Conservation (phyloP, 92 coral and sea anemone species). For the Isaurus tuberculatus region DNA sequence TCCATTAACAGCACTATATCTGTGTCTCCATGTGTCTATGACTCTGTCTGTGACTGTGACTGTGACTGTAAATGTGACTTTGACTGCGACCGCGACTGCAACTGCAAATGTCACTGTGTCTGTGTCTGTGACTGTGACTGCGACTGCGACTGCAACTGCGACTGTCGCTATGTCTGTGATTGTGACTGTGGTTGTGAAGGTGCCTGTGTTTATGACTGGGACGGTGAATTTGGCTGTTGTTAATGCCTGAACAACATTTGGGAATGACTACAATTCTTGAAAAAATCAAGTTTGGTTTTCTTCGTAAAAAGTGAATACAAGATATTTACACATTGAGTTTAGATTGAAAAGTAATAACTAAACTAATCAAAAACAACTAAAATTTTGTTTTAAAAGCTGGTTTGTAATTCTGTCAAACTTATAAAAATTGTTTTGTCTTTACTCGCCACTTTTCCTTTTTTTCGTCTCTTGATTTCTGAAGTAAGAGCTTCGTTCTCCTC, state of each 20-base stretch:
- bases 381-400: background rate
- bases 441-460: background rate
- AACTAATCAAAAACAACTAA: too few species aligned
- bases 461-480: background rate
- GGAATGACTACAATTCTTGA: background rate
- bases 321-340: too few species aligned
- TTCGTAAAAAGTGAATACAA: too few species aligned
- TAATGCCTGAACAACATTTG: background rate
- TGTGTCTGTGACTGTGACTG: background rate
- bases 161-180: too few species aligned
- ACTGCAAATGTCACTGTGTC: background rate
- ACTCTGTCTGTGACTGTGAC: too few species aligned
- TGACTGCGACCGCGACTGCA: too few species aligned
- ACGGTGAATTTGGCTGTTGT: background rate
- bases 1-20: too few species aligned
- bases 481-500: slow-evolving; percentile 1
- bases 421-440: background rate
- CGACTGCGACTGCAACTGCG: too few species aligned
- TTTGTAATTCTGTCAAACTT: background rate
- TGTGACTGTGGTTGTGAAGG: background rate
- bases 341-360: too few species aligned
- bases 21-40: too few species aligned
- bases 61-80: too few species aligned
- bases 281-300: background rate
- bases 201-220: background rate